Conservation (phyloP, 2,797 vertebrate species). For the Adelosebastes latens region DNA sequence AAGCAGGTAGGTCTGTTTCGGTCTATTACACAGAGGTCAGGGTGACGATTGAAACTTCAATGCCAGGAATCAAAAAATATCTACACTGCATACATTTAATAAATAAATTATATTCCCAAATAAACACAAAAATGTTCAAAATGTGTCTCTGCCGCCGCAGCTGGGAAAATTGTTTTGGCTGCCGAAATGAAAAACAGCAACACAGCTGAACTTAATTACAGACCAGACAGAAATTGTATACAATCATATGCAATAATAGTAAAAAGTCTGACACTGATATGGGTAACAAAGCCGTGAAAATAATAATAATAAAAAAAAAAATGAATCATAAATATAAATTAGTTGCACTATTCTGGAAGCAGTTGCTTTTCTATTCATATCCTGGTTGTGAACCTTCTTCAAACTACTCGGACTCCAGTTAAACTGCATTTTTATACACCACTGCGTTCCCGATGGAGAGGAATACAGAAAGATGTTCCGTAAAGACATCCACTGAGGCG, state of each 20-base stretch:
- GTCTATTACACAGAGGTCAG: background rate
- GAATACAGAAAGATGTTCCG: background rate
- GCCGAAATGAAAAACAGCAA: slow-evolving; percentile 28
- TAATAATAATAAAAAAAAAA: background rate
- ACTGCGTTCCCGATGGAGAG: background rate
- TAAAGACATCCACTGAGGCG: background rate
- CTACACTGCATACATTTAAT: background rate
- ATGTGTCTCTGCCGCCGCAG: background rate
- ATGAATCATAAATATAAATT: slow-evolving; percentile 37
- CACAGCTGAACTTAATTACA: slow-evolving; percentile 49
- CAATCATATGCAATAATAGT: background rate
- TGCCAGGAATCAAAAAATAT: background rate
- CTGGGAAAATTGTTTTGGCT: slow-evolving; percentile 20
- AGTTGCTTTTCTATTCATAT: slow-evolving; percentile 16
- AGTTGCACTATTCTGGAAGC: background rate
- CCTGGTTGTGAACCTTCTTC: background rate
- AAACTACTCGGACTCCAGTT: background rate
- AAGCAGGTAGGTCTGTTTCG: background rate
- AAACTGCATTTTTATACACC: background rate
- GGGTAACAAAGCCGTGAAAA: slow-evolving; percentile 26
- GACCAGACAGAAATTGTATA: background rate
- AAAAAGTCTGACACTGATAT: slow-evolving; percentile 29
- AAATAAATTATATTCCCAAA: slow-evolving; percentile 15
- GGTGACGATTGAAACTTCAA: background rate
- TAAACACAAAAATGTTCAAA: slow-evolving; percentile 21